A percentile compares a stretch with the other conserved stretches of the same genome.
phyloP scores from a whole-genome alignment of 2,113 vertebrate species.

The Periophthalmodon schlosseri region DNA sequence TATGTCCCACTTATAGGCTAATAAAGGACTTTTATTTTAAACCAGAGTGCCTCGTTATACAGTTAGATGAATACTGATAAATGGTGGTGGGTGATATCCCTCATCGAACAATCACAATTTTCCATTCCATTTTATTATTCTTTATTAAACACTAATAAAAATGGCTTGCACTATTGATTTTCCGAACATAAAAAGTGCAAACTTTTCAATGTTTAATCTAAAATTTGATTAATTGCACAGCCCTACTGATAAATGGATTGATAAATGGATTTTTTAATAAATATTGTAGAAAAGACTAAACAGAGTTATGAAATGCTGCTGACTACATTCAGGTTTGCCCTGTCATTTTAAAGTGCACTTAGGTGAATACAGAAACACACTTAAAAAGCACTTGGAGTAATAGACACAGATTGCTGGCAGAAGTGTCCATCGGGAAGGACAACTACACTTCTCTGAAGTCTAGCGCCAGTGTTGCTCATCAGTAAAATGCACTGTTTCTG shows the following conservation, averaged over 20 bases:
- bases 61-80: background rate
- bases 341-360: conserved; percentile 8
- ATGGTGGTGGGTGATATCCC: too few relatives aligned
- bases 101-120: too few relatives aligned
- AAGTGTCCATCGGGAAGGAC: conserved; percentile 12
- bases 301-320: background rate
- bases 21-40: too few relatives aligned
- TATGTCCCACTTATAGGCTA: too few relatives aligned
- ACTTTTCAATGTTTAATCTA: too few relatives aligned
- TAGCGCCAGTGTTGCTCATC: conserved; percentile 27
- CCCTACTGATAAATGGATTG: background rate
- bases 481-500: conserved; percentile 22
- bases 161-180: too few relatives aligned
- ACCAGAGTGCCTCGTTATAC: too few relatives aligned
- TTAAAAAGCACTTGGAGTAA: conserved; percentile 15
- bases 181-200: too few relatives aligned
- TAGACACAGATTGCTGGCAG: conserved; percentile 9
- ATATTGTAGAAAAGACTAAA: background rate
- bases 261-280: background rate
- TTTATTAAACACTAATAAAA: too few relatives aligned
- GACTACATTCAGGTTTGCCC: background rate
- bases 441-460: conserved; percentile 20
- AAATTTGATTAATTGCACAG: background rate
- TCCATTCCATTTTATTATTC: too few relatives aligned
- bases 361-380: conserved; percentile 12